Conservation (phyloP, 2,888 invertebrate species). For the Girardia tigrina region DNA sequence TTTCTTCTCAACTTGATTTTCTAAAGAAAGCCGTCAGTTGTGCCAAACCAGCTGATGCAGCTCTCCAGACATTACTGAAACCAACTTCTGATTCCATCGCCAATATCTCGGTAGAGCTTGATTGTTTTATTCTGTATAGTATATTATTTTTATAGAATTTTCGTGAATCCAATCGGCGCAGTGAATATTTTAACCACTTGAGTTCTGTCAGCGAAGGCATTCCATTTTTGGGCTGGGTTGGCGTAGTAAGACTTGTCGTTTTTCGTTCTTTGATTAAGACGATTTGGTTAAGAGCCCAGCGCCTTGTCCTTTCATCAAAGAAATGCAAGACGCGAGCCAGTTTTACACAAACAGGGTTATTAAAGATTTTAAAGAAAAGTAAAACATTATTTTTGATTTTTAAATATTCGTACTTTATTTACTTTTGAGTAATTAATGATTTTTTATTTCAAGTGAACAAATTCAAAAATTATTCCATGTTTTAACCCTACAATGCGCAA, state of each 20-base stretch:
- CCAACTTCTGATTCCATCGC: not conserved
- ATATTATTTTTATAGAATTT: too few relatives aligned
- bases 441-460: too few relatives aligned
- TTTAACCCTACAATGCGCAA: too few relatives aligned
- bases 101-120: conserved; percentile 21
- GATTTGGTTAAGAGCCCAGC: conserved; percentile 59
- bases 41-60: conserved; percentile 10
- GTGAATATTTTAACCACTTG: conserved; percentile 75
- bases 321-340: conserved; percentile 92
- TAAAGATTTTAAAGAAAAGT: conserved; percentile 92
- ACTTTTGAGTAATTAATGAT: too few relatives aligned
- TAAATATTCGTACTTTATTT: too few relatives aligned
- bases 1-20: conserved; percentile 30
- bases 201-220: conserved; percentile 89
- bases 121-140: too few relatives aligned
- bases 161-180: conserved; percentile 75
- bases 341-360: conserved; percentile 94
- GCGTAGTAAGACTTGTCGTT: conserved; percentile 44
- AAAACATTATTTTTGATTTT: too few relatives aligned
- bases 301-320: conserved; percentile 87
- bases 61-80: not conserved
- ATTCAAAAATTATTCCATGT: too few relatives aligned
- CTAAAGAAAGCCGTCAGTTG: not conserved
- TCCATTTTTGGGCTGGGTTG: conserved; percentile 88
- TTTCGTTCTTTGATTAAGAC: not conserved